Evolutionary conservation across 1,140 invertebrate genomes (phyloP).

Genomic region (Drosophila lini): DNA sequence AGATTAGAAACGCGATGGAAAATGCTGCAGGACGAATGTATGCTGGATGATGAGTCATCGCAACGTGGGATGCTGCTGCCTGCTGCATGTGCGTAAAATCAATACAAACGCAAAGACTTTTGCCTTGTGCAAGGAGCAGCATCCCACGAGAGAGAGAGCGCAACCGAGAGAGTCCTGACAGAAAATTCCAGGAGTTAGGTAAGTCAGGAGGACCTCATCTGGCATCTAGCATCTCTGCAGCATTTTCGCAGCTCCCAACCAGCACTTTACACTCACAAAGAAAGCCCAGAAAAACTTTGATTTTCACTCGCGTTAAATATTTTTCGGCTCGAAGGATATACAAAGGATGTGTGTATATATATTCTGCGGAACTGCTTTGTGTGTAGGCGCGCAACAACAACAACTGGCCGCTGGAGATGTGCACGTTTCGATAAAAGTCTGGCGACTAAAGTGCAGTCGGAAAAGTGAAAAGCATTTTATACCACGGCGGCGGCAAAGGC

Average conservation of each 20-base stretch:
- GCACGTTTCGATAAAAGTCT: conserved; percentile 79
- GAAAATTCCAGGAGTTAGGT: conserved; percentile 20
- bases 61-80: conserved; percentile 40
- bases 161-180: neutral
- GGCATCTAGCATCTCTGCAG: conserved; percentile 19
- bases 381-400: conserved; percentile 17
- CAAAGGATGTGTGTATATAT: conserved; percentile 2
- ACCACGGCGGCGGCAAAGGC: conserved; percentile 44
- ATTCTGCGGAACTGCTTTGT: conserved; percentile 27
- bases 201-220: conserved; percentile 10
- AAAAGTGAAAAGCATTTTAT: conserved; percentile 84
- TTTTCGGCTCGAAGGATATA: conserved; percentile 40
- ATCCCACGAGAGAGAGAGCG: conserved; percentile 16
- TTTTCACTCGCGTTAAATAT: conserved; percentile 31
- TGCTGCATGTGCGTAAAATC: conserved; percentile 55
- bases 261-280: conserved; percentile 51
- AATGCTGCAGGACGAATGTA: conserved; percentile 47
- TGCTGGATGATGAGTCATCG: conserved; percentile 28
- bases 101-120: conserved; percentile 28
- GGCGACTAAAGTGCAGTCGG: conserved; percentile 79
- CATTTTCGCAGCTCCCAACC: conserved; percentile 19
- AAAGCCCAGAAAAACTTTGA: conserved; percentile 36
- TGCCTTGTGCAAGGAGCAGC: conserved; percentile 34
- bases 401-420: conserved; percentile 62
- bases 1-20: conserved; percentile 28